Base-by-base conservation (phyloP, 2,888 invertebrate species). In the Callimorpha dominula region DNA sequence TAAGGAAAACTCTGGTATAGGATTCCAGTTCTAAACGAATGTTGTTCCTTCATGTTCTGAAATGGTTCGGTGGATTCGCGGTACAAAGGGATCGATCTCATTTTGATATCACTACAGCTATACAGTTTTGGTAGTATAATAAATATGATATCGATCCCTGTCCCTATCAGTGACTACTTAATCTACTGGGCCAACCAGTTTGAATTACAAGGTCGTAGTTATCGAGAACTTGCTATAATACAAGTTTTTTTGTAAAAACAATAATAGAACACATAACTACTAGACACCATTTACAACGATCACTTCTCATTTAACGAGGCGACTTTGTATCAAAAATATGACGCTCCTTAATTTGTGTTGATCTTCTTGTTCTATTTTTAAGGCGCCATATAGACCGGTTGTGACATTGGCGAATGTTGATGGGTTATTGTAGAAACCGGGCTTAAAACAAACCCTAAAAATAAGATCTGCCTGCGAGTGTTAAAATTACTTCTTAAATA, bases 311-410 rank as follows among this genome's bases (percentile, higher is more conserved):
- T 64, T 43, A 42, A 62, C 40, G 4, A 31, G 46, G 43, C 31
- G 31, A 42, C 8, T 63, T 63, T 52, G 63, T 67, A 67, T 43
- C 50, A 52, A 50, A 46, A 50, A n/a, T 60, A 60, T 49, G 31
- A 52, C 17, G 46, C 31, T 46, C 63, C 46, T 70, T 73, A 77
- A 75, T 73, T 74, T 71, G 70, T 78, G 52, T 82, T 80, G 65
- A 78, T 63, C 60, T 62, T 31, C 49, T 76, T 76, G 50, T 66
- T 50, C 62, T 68, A 70, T 73, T 75, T 75, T 49, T 70, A 43
- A 60, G 69, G n/a, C 54, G 40, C 17, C 46, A 62, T 73, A 68
- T 31, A 64, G 31, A 49, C 65, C 52, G 71, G 67, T 72, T 73
- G 73, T 83, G 82, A 76, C 70, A 60, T 50, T 71, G 67, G 63